Evolutionary conservation across 2,888 invertebrate species (phyloP).

Genomic region (Arrhopalites spinosus): DNA sequence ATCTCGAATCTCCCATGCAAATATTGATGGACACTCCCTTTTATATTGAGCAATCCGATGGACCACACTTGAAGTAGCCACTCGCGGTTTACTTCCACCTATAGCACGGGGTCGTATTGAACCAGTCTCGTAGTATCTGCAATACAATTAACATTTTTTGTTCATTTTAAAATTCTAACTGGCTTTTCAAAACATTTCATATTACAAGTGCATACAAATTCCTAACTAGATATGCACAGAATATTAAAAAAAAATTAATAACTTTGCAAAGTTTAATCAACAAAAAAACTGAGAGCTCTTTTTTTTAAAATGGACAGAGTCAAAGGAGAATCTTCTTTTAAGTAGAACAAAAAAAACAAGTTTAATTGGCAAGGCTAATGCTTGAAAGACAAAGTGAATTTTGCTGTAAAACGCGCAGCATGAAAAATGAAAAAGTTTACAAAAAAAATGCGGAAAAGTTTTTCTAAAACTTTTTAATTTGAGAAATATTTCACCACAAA

Average conservation of each 20-base stretch:
- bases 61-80: conserved; percentile 91
- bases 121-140: conserved; percentile 96
- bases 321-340: background rate
- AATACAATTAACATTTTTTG: conserved; percentile 2
- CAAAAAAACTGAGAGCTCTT: no score
- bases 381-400: no score
- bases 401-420: no score
- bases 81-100: conserved; percentile 94
- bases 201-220: background rate
- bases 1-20: conserved; percentile 98
- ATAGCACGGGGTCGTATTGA: conserved; percentile 96
- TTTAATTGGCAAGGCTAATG: background rate
- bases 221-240: background rate
- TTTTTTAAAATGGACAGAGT: background rate
- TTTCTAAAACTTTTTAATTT: no score
- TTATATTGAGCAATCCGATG: conserved; percentile 96
- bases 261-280: background rate
- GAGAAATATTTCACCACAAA: no score
- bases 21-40: conserved; percentile 95
- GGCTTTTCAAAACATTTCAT: no score
- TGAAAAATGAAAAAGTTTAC: no score
- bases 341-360: background rate
- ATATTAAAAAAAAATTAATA: background rate
- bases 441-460: no score
- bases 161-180: no score